Evolutionary conservation across 2,888 invertebrate species (phyloP), one percentile per base, ranked within the genome.

Genomic region (Leucozona laternaria): DNA sequence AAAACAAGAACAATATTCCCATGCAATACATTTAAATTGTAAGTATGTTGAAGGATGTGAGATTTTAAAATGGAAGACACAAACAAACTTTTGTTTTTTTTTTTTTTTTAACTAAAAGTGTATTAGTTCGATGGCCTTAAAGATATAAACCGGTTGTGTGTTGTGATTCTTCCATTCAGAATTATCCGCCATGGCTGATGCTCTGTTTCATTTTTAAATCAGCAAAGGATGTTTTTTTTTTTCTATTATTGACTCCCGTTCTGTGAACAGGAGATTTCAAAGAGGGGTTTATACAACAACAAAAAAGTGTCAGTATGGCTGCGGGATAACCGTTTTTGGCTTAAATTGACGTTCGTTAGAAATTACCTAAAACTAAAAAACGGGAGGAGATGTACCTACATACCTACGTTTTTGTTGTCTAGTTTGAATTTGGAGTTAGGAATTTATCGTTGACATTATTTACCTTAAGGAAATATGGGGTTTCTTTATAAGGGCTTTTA

Each of bases 41-140:
- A 28, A 28, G 3, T 28, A n/a, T 78, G 55, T 70, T 70, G 82
- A 86, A 75, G 82, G 86, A 86, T 79, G 75, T 22, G 37, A 71
- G 81, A 79, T 79, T 86, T 86, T 82, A 86, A 86, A 86, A 86
- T 78, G 79, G 78, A 55, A 75, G 66, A 71, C 71, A 37, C 75
- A 75, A 50, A 77, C 73, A 76, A 4, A 37, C 55, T 13, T 45
- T 50, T 45, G n/a, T 34, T 64, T 4, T 31, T 25, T 25, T 31
- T 31, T 31, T 5, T 5, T 31, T 28, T 28, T 20, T 22, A 28
- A 2, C 13, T 8, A 68, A 72, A 64, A 62, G 34, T 73, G 78
- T 73, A 73, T 81, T 76, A 75, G 86, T 86, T 78, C 73, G 75
- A 71, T 78, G 86, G 15, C 11, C 34, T 57, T 58, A 17, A 53